Evolutionary conservation across 2,888 invertebrate genomes (phyloP).

Genomic region (Phania funesta): DNA sequence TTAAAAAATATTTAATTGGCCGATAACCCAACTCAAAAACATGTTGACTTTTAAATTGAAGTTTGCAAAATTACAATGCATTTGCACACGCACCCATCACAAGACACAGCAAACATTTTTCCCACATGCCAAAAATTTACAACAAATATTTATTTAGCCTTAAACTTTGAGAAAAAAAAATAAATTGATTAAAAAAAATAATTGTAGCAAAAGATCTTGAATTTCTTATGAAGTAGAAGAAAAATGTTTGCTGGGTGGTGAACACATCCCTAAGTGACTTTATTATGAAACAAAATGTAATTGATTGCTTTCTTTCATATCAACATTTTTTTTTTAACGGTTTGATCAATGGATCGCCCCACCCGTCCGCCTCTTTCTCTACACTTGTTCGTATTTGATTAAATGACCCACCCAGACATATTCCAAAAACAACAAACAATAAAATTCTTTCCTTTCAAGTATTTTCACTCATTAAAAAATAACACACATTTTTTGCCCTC

Average conservation of each 20-base stretch:
- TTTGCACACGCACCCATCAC: conserved; percentile 20
- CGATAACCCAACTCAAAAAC: conserved; percentile 53
- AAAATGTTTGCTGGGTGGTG: conserved; percentile 17
- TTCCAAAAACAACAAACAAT: conserved; percentile 31
- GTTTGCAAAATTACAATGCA: conserved; percentile 44
- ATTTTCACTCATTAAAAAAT: conserved; percentile 8
- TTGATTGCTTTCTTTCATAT: conserved; percentile 38
- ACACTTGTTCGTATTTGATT: not conserved
- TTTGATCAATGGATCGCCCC: conserved; percentile 9
- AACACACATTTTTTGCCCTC: conserved; percentile 1
- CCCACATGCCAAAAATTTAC: no score
- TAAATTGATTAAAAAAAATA: no score
- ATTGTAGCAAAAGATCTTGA: no score
- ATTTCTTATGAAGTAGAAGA: no score
- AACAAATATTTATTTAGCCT: no score
- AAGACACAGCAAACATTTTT: conserved; percentile 15
- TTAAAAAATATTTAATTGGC: conserved; percentile 44
- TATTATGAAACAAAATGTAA: conserved; percentile 47
- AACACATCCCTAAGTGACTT: conserved; percentile 44
- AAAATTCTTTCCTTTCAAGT: conserved; percentile 17
- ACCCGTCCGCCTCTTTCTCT: not conserved
- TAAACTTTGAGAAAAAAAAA: not conserved
- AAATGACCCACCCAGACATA: conserved; percentile 13
- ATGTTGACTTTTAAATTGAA: conserved; percentile 53
- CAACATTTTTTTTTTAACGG: conserved; percentile 14